Evolutionary conservation across 2,113 vertebrate species (phyloP).

Genomic region (Catharus fuscescens): DNA sequence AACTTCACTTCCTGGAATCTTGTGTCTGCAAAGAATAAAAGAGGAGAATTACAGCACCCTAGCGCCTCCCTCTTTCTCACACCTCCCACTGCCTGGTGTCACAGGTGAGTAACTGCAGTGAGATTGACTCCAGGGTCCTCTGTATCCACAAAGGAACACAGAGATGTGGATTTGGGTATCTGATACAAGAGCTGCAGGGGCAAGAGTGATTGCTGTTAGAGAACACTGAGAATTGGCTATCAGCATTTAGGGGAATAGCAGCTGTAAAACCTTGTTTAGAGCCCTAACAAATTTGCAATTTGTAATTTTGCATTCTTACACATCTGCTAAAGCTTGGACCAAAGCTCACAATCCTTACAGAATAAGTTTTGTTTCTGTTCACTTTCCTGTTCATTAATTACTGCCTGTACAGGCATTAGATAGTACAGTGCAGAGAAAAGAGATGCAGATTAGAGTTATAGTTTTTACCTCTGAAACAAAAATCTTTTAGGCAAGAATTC

Average conservation of each 20-base stretch:
- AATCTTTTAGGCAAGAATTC: constrained; percentile 40
- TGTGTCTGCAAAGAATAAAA: neutral
- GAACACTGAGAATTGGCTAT: neutral
- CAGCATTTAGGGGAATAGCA: neutral
- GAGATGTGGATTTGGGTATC: neutral
- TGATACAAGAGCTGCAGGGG: neutral
- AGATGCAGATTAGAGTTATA: neutral
- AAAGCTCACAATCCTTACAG: neutral
- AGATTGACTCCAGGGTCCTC: neutral
- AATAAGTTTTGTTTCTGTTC: neutral
- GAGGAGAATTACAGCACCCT: neutral
- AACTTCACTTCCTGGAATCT: neutral
- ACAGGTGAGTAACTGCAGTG: neutral
- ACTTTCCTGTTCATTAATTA: neutral
- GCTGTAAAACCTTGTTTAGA: neutral
- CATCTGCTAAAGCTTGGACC: neutral
- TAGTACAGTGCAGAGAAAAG: neutral
- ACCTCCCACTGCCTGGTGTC: neutral
- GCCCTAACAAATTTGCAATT: neutral
- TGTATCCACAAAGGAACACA: rapidly evolving
- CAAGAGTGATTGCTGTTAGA: neutral
- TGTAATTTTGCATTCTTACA: neutral
- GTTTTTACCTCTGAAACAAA: constrained; percentile 36
- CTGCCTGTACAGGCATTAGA: neutral
- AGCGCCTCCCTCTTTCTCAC: neutral